Base-by-base conservation (phyloP, 1,140 invertebrate species). In the Phenacoccus solenopsis region DNA sequence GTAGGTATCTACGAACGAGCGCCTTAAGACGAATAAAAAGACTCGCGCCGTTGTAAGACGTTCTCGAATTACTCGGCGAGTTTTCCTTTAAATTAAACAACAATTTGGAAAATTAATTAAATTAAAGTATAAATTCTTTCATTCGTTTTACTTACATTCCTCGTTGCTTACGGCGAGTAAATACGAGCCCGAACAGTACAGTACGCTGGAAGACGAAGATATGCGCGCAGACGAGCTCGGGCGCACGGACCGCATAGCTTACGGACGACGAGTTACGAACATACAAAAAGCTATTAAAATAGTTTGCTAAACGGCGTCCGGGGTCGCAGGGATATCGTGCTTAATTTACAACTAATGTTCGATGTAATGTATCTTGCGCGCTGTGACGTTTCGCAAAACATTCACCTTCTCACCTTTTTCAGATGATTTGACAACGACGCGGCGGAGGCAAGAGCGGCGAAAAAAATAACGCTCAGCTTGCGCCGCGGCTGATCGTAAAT, bases 31-130 rank as follows among this genome's bases (percentile, higher is more conserved):
- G n/a, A n/a, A n/a, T n/a, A n/a, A n/a, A n/a, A n/a, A n/a, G n/a
- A n/a, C n/a, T n/a, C n/a, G n/a, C n/a, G n/a, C n/a, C n/a, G n/a
- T n/a, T n/a, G n/a, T n/a, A n/a, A n/a, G n/a, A n/a, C n/a, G n/a
- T n/a, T n/a, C n/a, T n/a, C 38, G 20, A 49, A 49, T 49, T 5
- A 49, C 38, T 49, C 38, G 38, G 3, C 38, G 38, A 49, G 38
- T 49, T 49, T 49, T 49, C 38, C 38, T 49, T 49, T 49, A 49
- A 49, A 49, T 49, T 49, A 49, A 49, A 49, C 38, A 49, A 49
- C 38, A 49, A 49, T 49, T 49, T 49, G 12, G 38, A 49, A 49
- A 49, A 49, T 49, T 49, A 49, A 49, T 49, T 49, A 49, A 49
- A 49, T 49, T 49, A 49, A 49, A 49, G 38, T 49, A 49, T 10